Conservation (phyloP, 2,797 vertebrate genomes). For the Lacerta viridis region DNA sequence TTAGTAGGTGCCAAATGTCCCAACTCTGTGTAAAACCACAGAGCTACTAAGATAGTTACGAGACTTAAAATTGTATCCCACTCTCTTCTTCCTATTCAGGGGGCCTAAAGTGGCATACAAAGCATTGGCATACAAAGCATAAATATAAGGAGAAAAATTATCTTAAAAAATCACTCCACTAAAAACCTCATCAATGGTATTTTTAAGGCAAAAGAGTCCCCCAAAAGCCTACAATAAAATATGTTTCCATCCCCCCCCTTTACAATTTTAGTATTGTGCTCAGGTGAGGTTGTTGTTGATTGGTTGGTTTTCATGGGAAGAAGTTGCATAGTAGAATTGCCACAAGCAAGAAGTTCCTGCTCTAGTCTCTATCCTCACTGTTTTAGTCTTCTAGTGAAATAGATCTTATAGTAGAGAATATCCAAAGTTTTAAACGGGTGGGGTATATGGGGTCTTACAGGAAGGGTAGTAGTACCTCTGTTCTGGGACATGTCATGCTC, state of each 20-base stretch:
- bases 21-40: not conserved
- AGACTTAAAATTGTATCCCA: not conserved
- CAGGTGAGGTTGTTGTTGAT: not conserved
- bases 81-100: not conserved
- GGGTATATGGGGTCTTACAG: too few species aligned
- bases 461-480: too few species aligned
- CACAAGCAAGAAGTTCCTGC: not conserved
- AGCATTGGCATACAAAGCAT: constrained; percentile 1
- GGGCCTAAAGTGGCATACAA: not conserved
- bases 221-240: not conserved
- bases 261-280: not conserved
- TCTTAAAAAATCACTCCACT: not conserved
- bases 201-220: too few species aligned
- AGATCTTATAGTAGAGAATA: not conserved
- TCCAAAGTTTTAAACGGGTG: not conserved
- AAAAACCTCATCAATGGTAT: too few species aligned
- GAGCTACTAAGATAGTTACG: not conserved
- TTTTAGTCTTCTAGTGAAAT: not conserved
- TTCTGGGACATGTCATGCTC: too few species aligned
- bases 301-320: not conserved
- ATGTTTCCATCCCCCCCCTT: not conserved
- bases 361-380: not conserved
- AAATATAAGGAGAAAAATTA: not conserved
- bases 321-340: not conserved
- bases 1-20: not conserved